These are phyloP conservation scores for Stenodera caucasica DNA, from an alignment of 2,888 invertebrate genomes.

Conservation along the genomic window DNA sequence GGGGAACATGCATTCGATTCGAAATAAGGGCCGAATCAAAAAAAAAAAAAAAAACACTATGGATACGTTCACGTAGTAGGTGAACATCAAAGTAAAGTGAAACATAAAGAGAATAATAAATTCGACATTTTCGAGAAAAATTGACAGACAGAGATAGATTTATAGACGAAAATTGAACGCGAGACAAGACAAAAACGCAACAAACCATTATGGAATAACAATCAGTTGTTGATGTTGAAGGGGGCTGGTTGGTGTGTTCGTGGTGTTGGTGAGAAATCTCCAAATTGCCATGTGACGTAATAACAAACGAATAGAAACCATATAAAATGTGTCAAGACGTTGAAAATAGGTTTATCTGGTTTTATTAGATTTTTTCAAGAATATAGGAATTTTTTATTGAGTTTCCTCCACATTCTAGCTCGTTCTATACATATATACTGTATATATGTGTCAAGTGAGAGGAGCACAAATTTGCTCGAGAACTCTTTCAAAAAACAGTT, in stretches of 20 bases:
- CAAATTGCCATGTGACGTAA: slow-evolving; percentile 43
- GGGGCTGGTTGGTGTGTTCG: not conserved
- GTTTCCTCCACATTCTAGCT: too few species aligned
- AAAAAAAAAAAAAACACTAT: slow-evolving; percentile 29
- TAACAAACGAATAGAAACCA: slow-evolving; percentile 46
- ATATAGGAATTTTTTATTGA: slow-evolving; percentile 32
- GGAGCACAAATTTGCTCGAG: slow-evolving; percentile 24
- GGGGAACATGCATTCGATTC: not conserved
- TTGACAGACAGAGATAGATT: not conserved
- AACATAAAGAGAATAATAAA: slow-evolving; percentile 52
- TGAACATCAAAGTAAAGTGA: slow-evolving; percentile 47
- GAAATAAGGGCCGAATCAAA: slow-evolving; percentile 7
- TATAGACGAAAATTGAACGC: slow-evolving; percentile 32
- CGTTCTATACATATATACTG: slow-evolving; percentile 21
- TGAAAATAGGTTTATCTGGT: slow-evolving; percentile 41
- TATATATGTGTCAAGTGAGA: slow-evolving; percentile 7
- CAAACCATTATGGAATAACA: slow-evolving; percentile 48
- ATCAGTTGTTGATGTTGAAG: slow-evolving; percentile 36
- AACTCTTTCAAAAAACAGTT: slow-evolving; percentile 28
- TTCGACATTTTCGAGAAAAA: slow-evolving; percentile 29
- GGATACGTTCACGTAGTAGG: slow-evolving; percentile 39
- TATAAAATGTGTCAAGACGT: slow-evolving; percentile 42
- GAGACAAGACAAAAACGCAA: slow-evolving; percentile 45
- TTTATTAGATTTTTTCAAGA: slow-evolving; percentile 34
- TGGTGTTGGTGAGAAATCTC: slow-evolving; percentile 41